Base-by-base conservation (phyloP, 2,888 invertebrate genomes). In the Neocrepidodera transversa region DNA sequence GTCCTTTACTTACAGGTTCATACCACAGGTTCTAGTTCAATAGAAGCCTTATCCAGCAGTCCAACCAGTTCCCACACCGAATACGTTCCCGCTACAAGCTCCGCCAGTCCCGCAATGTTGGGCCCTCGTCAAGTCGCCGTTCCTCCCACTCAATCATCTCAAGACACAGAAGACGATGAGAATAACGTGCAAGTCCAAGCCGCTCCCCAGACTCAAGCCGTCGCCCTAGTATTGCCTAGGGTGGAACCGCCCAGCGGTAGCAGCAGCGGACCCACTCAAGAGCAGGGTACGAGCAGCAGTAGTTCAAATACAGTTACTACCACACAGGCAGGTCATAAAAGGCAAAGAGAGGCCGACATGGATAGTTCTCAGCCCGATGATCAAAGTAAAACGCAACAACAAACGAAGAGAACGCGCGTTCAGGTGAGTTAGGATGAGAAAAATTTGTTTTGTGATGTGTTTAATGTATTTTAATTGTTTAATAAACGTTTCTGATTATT, bases 51-150 rank as follows among this genome's bases (percentile, higher is more conserved):
- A 74, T 84, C 87, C 0, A 87, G 87, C 11, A 88, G 88, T n/a
- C 88, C 88, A 1, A 88, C 88, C 0, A 88, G 88, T 54, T 88
- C 87, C 1, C 87, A 88, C 65, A 91, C 91, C 0, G 93, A 93
- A 79, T 93, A 92, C 78, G 92, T 92, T 84, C 92, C 92, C 1
- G 91, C 92, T 0, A 92, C 92, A 1, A 92, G 92, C 18, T 91
- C 92, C 68, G 86, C 74, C 74, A 85, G 75, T 73, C 82, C 84
- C 0, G 60, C 66, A 0, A 83, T 83, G 40, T 55, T 77, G 60
- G 69, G 76, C 17, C 81, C 85, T 48, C 84, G 89, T 48, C 88
- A 90, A 50, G 81, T 86, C 18, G 86, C 87, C 16, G 88, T 90
- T 11, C 87, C 89, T 40, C 87, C 89, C 7, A 79, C 80, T 2